phyloP scores from a whole-genome alignment of 2,888 invertebrate species.

The Cyrtodaria siliqua region DNA sequence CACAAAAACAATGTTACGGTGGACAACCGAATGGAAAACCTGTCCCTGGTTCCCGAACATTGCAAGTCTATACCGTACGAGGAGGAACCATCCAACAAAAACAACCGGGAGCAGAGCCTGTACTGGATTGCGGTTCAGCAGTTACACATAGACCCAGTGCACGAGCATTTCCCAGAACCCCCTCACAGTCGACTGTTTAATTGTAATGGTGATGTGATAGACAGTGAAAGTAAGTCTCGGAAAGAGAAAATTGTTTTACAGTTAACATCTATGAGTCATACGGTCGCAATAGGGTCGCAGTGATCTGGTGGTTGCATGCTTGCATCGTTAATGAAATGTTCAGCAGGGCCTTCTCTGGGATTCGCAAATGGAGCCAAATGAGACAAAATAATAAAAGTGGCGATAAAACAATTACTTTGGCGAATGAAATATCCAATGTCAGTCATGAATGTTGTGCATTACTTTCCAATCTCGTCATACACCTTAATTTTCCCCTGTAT shows the following conservation, averaged over 20 bases:
- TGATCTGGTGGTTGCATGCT: no score
- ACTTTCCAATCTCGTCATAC: no score
- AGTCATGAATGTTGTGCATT: no score
- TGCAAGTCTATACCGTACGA: conserved; percentile 19
- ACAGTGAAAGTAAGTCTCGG: conserved; percentile 78
- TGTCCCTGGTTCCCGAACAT: conserved; percentile 82
- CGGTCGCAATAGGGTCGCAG: no score
- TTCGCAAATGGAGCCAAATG: no score
- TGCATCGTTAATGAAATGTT: no score
- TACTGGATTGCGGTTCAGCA: conserved; percentile 87
- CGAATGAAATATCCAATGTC: no score
- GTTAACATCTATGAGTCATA: no score
- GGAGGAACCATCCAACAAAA: conserved; percentile 75
- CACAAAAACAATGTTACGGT: conserved; percentile 87
- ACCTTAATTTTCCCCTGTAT: no score
- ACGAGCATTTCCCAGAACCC: conserved; percentile 84
- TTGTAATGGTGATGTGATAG: conserved; percentile 85
- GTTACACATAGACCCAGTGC: conserved; percentile 86
- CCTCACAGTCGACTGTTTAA: conserved; percentile 84
- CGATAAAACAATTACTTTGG: no score
- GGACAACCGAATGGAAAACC: conserved; percentile 87
- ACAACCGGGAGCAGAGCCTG: conserved; percentile 85
- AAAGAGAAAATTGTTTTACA: neutral
- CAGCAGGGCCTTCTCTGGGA: no score
- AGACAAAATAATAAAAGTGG: no score